Evolutionary conservation across 2,797 vertebrate species (phyloP), one percentile per base, ranked within the genome.

Genomic region (Sebastes goodei): DNA sequence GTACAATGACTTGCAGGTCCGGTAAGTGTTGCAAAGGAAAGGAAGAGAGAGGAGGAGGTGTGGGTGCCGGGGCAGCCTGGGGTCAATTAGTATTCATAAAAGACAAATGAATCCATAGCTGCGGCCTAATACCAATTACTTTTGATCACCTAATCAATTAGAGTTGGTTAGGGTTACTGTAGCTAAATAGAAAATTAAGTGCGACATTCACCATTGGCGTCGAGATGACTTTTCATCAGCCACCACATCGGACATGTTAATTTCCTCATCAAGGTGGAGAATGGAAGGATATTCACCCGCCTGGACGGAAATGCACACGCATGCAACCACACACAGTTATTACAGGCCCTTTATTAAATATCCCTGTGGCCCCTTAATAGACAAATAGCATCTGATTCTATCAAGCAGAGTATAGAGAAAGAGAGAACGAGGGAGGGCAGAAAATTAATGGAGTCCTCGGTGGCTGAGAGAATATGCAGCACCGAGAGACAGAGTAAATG

Each of bases 91-190:
- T 91, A 93, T 94, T 95, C 94, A 95, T 92, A 93, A 94, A 93
- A 93, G 91, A 94, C 89, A 94, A 96, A 94, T 95, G 86, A 94
- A 95, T 94, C 82, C 89, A 91, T 94, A 89, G 88, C 91, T 91
- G 75, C 42, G 49, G 90, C 81, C 87, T 95, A 94, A 95, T 94
- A 92, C 89, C 92, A 95, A 96, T 96, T 94, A 95, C 84, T 89
- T 92, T 89, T 91, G 92, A 95, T 94, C 93, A 95, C 92, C 94
- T 94, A 94, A 95, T 95, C 94, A 94, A 94, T 95, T 96, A 94
- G 84, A 89, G 88, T 88, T 92, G 92, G 92, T 94, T 94, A 94
- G 92, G 81, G 72, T 91, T 94, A 94, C 92, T 93, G 92, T 91
- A 83, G 87, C 93, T 92, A 93, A 95, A 95, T 89, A 90, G 90